phyloP scores from a whole-genome alignment of 1,140 invertebrate species.

The Popillia japonica region DNA sequence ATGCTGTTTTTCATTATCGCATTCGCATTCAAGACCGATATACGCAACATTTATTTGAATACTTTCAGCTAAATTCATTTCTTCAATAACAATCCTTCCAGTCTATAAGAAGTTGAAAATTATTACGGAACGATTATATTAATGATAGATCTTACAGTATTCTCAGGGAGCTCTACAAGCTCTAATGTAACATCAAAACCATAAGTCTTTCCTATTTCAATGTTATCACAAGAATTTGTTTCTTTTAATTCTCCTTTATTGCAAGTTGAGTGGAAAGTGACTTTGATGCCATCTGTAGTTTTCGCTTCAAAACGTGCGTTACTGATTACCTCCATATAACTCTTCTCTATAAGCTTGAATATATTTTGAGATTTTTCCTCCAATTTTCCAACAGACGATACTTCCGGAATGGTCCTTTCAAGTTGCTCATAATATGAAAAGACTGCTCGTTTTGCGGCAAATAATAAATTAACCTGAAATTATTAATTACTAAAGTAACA shows the following conservation, averaged over 20 bases:
- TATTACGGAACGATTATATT: too few species aligned
- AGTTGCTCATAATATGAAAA: slow-evolving; percentile 64
- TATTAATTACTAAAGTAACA: not conserved
- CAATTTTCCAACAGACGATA: slow-evolving; percentile 67
- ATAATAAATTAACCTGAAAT: slow-evolving; percentile 67
- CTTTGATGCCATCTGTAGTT: slow-evolving; percentile 17
- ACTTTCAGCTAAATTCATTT: slow-evolving; percentile 63
- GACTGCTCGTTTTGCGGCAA: slow-evolving; percentile 66
- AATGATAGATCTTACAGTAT: not conserved
- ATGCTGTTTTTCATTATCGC: slow-evolving; percentile 49
- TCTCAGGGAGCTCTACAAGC: slow-evolving; percentile 42
- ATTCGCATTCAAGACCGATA: slow-evolving; percentile 61
- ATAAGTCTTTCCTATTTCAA: slow-evolving; percentile 40
- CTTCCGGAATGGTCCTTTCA: slow-evolving; percentile 63
- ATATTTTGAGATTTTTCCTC: slow-evolving; percentile 70
- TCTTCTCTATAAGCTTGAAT: slow-evolving; percentile 67
- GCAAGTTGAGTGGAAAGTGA: slow-evolving; percentile 41
- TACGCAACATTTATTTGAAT: slow-evolving; percentile 62
- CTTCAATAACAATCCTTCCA: slow-evolving; percentile 60
- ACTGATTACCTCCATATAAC: slow-evolving; percentile 53
- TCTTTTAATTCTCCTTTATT: slow-evolving; percentile 42
- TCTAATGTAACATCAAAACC: slow-evolving; percentile 34
- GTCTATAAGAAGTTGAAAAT: too few species aligned
- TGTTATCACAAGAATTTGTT: slow-evolving; percentile 47
- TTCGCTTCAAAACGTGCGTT: slow-evolving; percentile 35